phyloP scores from a whole-genome alignment of 2,888 invertebrate genomes.

The Holacanthella duospinosa region DNA sequence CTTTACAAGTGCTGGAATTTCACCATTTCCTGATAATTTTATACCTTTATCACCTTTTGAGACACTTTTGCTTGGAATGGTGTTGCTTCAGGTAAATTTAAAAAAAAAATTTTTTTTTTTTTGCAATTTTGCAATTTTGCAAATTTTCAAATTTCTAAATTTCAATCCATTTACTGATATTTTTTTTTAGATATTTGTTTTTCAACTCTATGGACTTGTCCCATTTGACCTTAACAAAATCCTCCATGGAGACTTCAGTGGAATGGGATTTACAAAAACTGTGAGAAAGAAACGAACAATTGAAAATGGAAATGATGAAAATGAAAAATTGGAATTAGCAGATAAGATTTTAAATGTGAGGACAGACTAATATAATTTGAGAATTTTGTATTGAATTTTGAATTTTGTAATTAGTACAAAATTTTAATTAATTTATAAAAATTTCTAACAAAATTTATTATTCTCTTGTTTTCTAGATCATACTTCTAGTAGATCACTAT shows the following conservation, averaged over 20 bases:
- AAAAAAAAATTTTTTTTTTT: not conserved
- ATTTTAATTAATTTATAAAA: too few species aligned
- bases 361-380: not conserved
- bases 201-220: not conserved
- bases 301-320: not conserved
- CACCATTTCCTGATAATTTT: not conserved
- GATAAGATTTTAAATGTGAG: not conserved
- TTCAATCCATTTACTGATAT: not conserved
- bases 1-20: slow-evolving; percentile 5
- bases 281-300: not conserved
- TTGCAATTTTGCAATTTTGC: too few species aligned
- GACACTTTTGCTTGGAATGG: not conserved
- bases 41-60: not conserved
- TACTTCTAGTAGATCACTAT: not conserved
- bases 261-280: slow-evolving; percentile 1
- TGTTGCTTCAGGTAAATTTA: not conserved
- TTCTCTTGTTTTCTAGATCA: not conserved
- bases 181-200: not conserved
- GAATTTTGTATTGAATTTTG: not conserved
- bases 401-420: too few species aligned
- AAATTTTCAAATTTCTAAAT: not conserved
- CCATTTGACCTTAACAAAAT: slow-evolving; percentile 3
- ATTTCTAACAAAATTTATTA: too few species aligned
- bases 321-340: not conserved
- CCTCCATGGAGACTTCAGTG: not conserved